Percentiles rank a stretch among this genome's conserved stretches.
Conservation (phyloP, 2,113 vertebrate species). For the Arenaria interpres region DNA sequence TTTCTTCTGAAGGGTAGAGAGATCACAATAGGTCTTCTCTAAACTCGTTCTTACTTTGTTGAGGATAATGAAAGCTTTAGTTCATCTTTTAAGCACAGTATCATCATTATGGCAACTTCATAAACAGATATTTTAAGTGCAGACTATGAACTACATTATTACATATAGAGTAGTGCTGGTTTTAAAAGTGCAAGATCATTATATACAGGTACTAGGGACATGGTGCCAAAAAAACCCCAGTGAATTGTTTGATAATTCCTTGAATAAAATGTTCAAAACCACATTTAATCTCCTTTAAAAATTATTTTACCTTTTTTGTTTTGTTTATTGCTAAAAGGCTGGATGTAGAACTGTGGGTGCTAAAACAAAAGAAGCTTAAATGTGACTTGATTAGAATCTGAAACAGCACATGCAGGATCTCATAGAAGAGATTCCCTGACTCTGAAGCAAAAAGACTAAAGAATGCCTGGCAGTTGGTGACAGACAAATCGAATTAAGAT, state of each 20-base stretch:
- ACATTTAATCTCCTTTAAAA: background rate
- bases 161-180: background rate
- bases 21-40: background rate
- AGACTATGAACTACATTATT: constrained; percentile 17
- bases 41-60: background rate
- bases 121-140: background rate
- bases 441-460: background rate
- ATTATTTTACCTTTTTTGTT: background rate
- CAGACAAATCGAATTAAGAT: background rate
- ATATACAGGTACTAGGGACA: background rate
- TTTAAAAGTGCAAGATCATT: constrained; percentile 10
- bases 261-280: background rate
- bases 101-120: background rate
- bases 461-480: background rate
- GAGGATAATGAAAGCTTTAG: constrained; percentile 4
- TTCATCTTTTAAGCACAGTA: background rate
- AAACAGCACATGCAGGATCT: background rate
- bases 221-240: background rate
- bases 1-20: background rate
- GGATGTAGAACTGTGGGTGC: background rate
- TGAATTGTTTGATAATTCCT: background rate
- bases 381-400: background rate
- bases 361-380: background rate
- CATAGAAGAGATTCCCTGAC: background rate
- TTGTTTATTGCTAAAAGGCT: background rate